Evolutionary conservation across 1,140 invertebrate genomes (phyloP).

Genomic region (Aphidius gifuensis): DNA sequence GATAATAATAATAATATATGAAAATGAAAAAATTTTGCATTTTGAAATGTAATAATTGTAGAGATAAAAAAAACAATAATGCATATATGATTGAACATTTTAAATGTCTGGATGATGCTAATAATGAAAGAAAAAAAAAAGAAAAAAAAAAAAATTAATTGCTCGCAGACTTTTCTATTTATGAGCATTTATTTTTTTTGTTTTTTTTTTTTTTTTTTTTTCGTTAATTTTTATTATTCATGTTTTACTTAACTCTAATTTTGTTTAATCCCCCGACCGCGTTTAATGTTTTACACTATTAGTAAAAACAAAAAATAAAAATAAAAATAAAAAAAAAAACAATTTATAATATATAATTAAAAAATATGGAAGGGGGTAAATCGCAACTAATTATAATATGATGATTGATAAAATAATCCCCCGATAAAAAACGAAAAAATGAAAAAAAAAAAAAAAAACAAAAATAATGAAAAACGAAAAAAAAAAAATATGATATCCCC

Average conservation of each 20-base stretch:
- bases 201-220: conserved; percentile 40
- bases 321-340: conserved; percentile 8
- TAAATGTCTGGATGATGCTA: conserved; percentile 25
- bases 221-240: conserved; percentile 51
- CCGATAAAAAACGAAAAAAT: conserved; percentile 18
- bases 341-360: not conserved
- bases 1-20: conserved; percentile 14
- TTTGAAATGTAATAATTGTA: not conserved
- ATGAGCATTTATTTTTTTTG: conserved; percentile 50
- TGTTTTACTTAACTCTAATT: conserved; percentile 50
- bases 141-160: conserved; percentile 36
- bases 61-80: conserved; percentile 3
- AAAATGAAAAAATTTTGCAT: conserved; percentile 13
- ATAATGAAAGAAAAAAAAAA: conserved; percentile 24
- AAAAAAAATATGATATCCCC: conserved; percentile 24
- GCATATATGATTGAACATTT: no score
- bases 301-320: not conserved
- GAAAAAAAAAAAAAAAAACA: conserved; percentile 12
- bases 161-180: conserved; percentile 49
- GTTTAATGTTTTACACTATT: conserved; percentile 25
- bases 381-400: conserved; percentile 44
- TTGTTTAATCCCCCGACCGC: conserved; percentile 35
- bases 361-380: conserved; percentile 20
- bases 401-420: conserved; percentile 32
- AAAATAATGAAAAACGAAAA: not conserved